Base-by-base conservation (phyloP, 2,797 vertebrate species). In the Gallinago nigripennis region DNA sequence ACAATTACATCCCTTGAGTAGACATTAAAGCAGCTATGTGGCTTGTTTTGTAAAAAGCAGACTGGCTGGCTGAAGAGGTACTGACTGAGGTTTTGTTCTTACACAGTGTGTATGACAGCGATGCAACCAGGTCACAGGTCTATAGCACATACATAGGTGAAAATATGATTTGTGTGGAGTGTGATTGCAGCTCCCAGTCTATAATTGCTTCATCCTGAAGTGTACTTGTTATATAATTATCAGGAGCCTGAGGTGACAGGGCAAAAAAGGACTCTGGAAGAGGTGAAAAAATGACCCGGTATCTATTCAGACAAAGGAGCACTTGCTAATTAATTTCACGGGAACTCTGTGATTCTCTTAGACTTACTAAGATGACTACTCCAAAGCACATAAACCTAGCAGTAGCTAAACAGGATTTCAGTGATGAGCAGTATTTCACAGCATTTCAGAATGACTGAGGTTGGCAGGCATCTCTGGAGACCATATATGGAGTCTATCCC, bases 151-250 rank as follows among this genome's bases (percentile, higher is more conserved):
- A 64, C 57, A 70, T 31, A 92, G 89, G 88, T 94, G 95, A 96
- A 97, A 97, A 97, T 96, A 69, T 9, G 88, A 92, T 94, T 94
- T 92, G 68, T 88, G 61, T 58, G 6, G 60, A 45, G 53, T 85
- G 31, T 94, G 87, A 97, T 93, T 88, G 86, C 84, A 97, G 76
- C 41, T 95, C 73, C 37, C 37, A 19, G 86, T 63, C 92, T 90
- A 79, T 91, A 72, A 85, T 95, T 92, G 96, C 94, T 96, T 94
- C 93, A 88, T 91, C 73, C 88, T 87, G 58, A 96, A 95, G 87
- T 92, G 90, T 71, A 78, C 89, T 84, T 97, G 95, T 95, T 94
- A 94, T 81, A 80, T 92, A 90, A 96, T 97, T 96, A 96, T 94
- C 94, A 81, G 82, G 81, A 45, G 66, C 84, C 88, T 76, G 66